phyloP scores from a whole-genome alignment of 2,888 invertebrate genomes.

The Apamea monoglypha region DNA sequence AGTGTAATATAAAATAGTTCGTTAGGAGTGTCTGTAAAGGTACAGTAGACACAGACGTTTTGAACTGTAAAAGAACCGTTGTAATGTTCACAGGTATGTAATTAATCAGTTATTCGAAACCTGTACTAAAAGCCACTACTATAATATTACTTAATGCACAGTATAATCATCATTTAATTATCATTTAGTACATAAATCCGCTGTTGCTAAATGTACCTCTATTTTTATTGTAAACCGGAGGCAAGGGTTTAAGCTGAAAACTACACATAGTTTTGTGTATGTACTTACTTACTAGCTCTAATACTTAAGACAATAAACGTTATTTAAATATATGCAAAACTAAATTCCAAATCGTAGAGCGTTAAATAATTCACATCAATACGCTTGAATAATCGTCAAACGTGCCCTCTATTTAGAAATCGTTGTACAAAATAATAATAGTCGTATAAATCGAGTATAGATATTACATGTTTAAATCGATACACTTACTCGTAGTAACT shows the following conservation, averaged over 20 bases:
- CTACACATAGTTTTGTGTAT: not conserved
- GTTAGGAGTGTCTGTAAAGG: not conserved
- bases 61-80: not conserved
- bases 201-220: not conserved
- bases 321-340: not conserved
- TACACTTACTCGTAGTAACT: slow-evolving; percentile 14
- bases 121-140: not conserved
- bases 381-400: slow-evolving; percentile 17
- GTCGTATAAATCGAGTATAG: not conserved
- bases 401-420: slow-evolving; percentile 4
- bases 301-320: not conserved
- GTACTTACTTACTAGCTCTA: too few relatives aligned
- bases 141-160: not conserved
- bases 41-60: not conserved
- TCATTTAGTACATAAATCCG: not conserved
- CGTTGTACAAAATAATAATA: not conserved
- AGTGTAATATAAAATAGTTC: not conserved
- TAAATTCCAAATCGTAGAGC: not conserved
- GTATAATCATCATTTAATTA: not conserved
- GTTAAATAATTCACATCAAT: not conserved
- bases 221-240: not conserved
- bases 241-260: too few relatives aligned
- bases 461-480: slow-evolving; percentile 7
- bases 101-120: not conserved
- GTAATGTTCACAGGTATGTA: too few relatives aligned